phyloP scores from a whole-genome alignment of 2,797 vertebrate genomes.

The Centropyge bicolor region DNA sequence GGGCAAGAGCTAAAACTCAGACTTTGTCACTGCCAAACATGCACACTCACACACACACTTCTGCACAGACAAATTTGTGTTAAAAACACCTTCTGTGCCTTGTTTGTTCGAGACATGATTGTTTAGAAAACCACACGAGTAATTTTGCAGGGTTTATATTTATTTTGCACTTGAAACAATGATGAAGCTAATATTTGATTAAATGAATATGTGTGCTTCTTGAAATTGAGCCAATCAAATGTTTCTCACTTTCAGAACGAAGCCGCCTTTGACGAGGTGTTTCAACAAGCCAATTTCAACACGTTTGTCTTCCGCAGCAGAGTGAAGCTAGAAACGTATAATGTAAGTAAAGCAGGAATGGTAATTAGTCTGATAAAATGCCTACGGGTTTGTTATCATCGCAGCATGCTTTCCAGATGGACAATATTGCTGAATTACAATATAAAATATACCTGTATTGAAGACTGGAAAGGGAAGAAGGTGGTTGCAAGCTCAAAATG shows the following conservation, averaged over 20 bases:
- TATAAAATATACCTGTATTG: neutral
- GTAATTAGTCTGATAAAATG: constrained; percentile 13
- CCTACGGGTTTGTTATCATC: neutral
- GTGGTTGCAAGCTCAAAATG: constrained; percentile 17
- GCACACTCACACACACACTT: neutral
- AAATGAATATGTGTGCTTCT: constrained; percentile 9
- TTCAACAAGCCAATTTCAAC: constrained; percentile 95
- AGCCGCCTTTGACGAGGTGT: constrained; percentile 92
- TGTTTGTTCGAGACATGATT: constrained; percentile 37
- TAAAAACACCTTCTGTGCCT: constrained; percentile 21
- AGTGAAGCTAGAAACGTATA: constrained; percentile 96
- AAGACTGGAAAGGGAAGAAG: neutral
- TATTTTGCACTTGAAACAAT: constrained; percentile 19
- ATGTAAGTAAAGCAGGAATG: constrained; percentile 87
- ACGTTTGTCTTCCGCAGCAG: constrained; percentile 92
- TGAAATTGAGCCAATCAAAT: constrained; percentile 22
- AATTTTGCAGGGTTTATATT: constrained; percentile 19
- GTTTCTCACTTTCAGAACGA: constrained; percentile 88
- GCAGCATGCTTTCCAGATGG: neutral
- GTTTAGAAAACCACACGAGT: constrained; percentile 21
- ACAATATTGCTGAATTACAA: constrained; percentile 12
- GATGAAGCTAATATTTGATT: constrained; percentile 13
- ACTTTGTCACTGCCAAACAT: constrained; percentile 15
- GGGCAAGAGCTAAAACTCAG: constrained; percentile 26
- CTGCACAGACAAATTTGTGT: neutral